These are phyloP conservation scores for Calvadosia cruxmelitensis DNA, from an alignment of 30 jellyfish, hydroid and myxozoan species.

Conservation along the genomic window DNA sequence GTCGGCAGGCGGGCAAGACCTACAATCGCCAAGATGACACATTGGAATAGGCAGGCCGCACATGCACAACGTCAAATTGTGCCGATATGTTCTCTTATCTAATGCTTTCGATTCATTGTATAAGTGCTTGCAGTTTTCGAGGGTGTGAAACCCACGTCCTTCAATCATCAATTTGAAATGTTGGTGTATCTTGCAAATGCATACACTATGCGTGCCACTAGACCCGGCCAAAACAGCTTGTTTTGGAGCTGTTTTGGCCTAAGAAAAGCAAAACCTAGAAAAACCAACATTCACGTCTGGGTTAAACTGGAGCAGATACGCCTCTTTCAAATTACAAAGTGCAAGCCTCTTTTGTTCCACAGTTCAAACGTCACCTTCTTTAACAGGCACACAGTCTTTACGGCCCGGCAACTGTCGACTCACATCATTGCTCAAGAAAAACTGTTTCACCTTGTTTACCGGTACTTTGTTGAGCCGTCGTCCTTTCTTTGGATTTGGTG, in stretches of 20 bases:
- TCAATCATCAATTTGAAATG: constrained; percentile 24
- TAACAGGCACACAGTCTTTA: constrained; percentile 41
- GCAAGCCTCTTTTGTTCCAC: constrained; percentile 28
- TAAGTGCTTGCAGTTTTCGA: constrained; percentile 4
- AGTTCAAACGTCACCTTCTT: constrained; percentile 3
- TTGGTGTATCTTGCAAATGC: constrained; percentile 71
- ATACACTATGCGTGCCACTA: constrained; percentile 71
- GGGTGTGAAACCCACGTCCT: constrained; percentile 6
- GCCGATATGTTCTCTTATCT: neutral
- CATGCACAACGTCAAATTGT: neutral
- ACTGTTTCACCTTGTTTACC: neutral
- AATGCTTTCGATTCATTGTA: too few species aligned
- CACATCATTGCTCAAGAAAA: neutral
- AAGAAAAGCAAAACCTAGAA: constrained; percentile 58
- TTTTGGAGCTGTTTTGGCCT: constrained; percentile 48
- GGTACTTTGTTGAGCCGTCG: neutral
- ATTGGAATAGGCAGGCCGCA: constrained; percentile 9
- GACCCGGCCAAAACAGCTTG: constrained; percentile 62
- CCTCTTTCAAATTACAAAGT: constrained; percentile 42
- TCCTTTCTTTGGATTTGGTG: constrained; percentile 27
- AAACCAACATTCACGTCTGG: constrained; percentile 45
- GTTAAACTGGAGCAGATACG: constrained; percentile 10
- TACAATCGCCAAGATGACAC: neutral
- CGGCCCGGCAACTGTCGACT: constrained; percentile 32
- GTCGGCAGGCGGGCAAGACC: neutral